These are phyloP conservation scores for Camelus bactrianus DNA, from an alignment of 2,113 vertebrate species.

Conservation along the genomic window DNA sequence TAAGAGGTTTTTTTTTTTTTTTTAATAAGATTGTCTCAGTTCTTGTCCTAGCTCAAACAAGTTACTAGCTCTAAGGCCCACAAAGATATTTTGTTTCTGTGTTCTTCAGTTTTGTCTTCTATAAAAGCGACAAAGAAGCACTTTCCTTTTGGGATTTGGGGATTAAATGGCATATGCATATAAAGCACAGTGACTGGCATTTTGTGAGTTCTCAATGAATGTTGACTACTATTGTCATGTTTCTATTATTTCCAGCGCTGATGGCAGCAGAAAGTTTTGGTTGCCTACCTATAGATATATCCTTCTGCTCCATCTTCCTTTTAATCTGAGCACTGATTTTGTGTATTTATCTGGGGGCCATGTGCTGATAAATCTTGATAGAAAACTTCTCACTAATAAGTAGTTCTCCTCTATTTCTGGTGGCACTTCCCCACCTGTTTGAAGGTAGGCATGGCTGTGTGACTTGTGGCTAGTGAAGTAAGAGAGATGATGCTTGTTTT, in stretches of 20 bases:
- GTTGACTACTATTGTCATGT: not conserved
- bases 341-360: not conserved
- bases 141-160: not conserved
- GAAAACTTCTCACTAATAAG: conserved; percentile 8
- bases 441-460: not conserved
- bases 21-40: not conserved
- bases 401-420: not conserved
- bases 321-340: not conserved
- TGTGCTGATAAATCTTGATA: not conserved
- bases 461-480: not conserved
- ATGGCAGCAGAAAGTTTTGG: not conserved
- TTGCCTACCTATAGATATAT: not conserved
- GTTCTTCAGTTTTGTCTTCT: conserved; percentile 16
- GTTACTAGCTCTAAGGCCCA: not conserved
- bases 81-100: not conserved
- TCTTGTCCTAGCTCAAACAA: not conserved
- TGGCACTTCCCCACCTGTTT: not conserved
- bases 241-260: not conserved
- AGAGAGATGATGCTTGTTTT: not conserved
- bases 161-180: conserved; percentile 11
- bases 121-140: not conserved
- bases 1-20: not conserved
- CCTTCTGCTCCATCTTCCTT: not conserved
- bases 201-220: conserved; percentile 10
- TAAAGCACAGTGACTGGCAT: not conserved